Percentiles rank a stretch among this genome's conserved stretches.
phyloP scores from a whole-genome alignment of 1,140 invertebrate species.

The Lethrus apterus region DNA sequence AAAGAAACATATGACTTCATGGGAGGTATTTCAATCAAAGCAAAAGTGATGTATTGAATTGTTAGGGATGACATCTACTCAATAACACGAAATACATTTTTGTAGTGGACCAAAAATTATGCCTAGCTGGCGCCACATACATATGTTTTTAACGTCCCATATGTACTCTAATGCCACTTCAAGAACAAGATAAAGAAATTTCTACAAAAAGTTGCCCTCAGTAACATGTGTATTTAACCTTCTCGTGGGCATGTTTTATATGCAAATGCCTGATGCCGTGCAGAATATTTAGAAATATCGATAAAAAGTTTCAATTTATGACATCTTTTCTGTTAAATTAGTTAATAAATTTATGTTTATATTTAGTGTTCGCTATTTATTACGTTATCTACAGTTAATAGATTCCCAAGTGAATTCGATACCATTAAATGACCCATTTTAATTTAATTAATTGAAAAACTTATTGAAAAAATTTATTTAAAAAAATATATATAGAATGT shows the following conservation, averaged over 20 bases:
- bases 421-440: no score
- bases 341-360: slow-evolving; percentile 2
- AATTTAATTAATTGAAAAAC: no score
- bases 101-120: slow-evolving; percentile 5
- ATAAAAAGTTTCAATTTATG: no score
- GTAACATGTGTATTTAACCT: no score
- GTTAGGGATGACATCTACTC: slow-evolving; percentile 4
- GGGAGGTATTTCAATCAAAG: slow-evolving; percentile 5
- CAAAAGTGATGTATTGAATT: slow-evolving; percentile 2
- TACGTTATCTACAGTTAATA: slow-evolving; percentile 1
- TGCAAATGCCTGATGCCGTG: no score
- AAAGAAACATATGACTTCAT: no score
- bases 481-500: no score
- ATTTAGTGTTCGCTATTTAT: slow-evolving; percentile 1
- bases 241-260: no score
- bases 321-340: slow-evolving; percentile 6
- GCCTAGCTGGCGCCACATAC: slow-evolving; percentile 8
- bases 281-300: no score
- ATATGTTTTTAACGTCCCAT: slow-evolving; percentile 4
- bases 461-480: no score
- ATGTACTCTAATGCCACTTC: slow-evolving; percentile 5
- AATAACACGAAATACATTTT: slow-evolving; percentile 7
- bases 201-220: no score
- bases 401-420: not conserved
- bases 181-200: not conserved